phyloP scores from a whole-genome alignment of 2,797 vertebrate species.

The Lutra lutra region DNA sequence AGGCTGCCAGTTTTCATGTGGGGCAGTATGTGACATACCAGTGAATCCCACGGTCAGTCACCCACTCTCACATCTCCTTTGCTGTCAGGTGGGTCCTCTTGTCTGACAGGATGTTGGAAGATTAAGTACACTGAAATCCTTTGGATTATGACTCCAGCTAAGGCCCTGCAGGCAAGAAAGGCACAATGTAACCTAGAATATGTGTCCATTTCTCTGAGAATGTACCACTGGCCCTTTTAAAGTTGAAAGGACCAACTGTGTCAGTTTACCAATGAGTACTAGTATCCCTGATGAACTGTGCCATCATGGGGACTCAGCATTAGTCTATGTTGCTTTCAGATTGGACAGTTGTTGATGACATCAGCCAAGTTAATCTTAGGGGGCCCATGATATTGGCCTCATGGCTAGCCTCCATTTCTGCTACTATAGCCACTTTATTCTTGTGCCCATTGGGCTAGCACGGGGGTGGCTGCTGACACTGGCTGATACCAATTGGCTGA shows the following conservation, averaged over 20 bases:
- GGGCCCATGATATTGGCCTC: not conserved
- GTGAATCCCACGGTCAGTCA: not conserved
- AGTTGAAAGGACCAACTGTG: not conserved
- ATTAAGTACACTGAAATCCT: not conserved
- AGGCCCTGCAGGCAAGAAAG: not conserved
- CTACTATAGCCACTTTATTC: not conserved
- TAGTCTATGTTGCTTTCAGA: not conserved
- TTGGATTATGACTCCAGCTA: not conserved
- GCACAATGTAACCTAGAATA: not conserved
- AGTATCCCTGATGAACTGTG: not conserved
- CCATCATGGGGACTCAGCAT: not conserved
- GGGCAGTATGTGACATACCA: not conserved
- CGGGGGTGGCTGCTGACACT: not conserved
- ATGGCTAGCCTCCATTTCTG: not conserved
- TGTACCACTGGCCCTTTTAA: not conserved
- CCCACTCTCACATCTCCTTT: not conserved
- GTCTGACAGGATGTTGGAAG: not conserved
- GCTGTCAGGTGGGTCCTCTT: not conserved
- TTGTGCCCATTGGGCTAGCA: not conserved
- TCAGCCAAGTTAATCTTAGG: not conserved
- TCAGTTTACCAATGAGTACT: not conserved
- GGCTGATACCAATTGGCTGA: not conserved
- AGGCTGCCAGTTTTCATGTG: not conserved
- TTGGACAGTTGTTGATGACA: not conserved
- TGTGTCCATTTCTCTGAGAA: not conserved